Conservation (phyloP, 2,888 invertebrate genomes). For the Iphiclides podalirius region DNA sequence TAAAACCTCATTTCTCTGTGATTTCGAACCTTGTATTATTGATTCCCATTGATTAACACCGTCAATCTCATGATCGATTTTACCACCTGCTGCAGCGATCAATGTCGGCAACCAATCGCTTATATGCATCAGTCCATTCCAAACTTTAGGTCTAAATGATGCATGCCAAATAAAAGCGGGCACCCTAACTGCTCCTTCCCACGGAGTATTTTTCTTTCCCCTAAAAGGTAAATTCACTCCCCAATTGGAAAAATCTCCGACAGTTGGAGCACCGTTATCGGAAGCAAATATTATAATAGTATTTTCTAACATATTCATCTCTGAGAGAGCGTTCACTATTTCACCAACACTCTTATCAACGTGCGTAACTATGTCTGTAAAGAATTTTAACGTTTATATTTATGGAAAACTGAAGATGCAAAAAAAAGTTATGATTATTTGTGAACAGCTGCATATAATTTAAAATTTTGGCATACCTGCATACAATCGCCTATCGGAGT, state of each 20-base stretch:
- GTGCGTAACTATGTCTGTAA: conserved; percentile 83
- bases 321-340: conserved; percentile 84
- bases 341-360: conserved; percentile 91
- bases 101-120: conserved; percentile 92
- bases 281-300: conserved; percentile 93
- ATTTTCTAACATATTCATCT: conserved; percentile 85
- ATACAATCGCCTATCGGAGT: conserved; percentile 85
- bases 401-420: background rate
- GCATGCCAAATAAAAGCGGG: conserved; percentile 86
- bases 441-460: too few species aligned
- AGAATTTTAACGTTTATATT: conserved; percentile 3
- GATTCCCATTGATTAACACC: conserved; percentile 86
- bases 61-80: conserved; percentile 70
- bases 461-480: conserved; percentile 81
- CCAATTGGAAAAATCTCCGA: conserved; percentile 86
- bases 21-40: conserved; percentile 67
- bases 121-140: conserved; percentile 85
- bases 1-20: conserved; percentile 77
- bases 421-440: background rate
- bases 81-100: conserved; percentile 59
- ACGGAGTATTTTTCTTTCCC: conserved; percentile 90
- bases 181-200: conserved; percentile 92
- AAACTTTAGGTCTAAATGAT: conserved; percentile 81
- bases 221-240: conserved; percentile 89
- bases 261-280: conserved; percentile 93